Evolutionary conservation across 2,113 vertebrate species (phyloP).

Genomic region (Scopus umbretta): DNA sequence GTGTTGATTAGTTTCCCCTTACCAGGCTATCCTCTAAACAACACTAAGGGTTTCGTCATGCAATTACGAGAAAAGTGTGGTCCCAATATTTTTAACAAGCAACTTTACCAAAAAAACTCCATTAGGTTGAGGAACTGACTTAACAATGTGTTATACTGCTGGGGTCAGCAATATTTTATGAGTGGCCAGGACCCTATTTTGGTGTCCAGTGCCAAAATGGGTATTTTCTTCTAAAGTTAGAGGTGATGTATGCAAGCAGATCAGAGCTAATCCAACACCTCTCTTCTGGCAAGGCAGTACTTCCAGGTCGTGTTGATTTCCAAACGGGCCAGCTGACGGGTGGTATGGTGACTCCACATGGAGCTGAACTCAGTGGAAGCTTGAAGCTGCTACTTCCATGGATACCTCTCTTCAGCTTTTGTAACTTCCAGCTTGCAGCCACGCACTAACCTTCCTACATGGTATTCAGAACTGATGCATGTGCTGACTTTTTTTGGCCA

Average conservation of each 20-base stretch:
- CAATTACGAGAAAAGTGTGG: not conserved
- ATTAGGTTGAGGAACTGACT: not conserved
- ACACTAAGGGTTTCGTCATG: not conserved
- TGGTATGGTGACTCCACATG: fast-evolving
- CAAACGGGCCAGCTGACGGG: not conserved
- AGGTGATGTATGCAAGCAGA: not conserved
- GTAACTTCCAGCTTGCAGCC: not conserved
- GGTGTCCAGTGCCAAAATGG: not conserved
- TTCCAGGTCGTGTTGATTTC: not conserved
- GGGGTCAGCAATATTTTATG: not conserved
- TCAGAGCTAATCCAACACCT: not conserved
- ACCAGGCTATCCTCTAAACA: not conserved
- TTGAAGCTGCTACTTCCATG: not conserved
- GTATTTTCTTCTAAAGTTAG: not conserved
- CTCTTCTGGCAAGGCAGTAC: not conserved
- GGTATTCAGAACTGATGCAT: not conserved
- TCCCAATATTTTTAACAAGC: not conserved
- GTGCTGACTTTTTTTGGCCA: not conserved
- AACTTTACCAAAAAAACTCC: not conserved
- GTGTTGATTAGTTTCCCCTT: not conserved
- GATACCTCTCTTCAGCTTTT: not conserved
- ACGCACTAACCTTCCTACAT: not conserved
- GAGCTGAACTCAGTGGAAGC: not conserved
- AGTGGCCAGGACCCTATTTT: not conserved
- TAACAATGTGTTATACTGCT: not conserved